Evolutionary conservation across 2,113 vertebrate species (phyloP).

Genomic region (Psilopsiagon aymara): DNA sequence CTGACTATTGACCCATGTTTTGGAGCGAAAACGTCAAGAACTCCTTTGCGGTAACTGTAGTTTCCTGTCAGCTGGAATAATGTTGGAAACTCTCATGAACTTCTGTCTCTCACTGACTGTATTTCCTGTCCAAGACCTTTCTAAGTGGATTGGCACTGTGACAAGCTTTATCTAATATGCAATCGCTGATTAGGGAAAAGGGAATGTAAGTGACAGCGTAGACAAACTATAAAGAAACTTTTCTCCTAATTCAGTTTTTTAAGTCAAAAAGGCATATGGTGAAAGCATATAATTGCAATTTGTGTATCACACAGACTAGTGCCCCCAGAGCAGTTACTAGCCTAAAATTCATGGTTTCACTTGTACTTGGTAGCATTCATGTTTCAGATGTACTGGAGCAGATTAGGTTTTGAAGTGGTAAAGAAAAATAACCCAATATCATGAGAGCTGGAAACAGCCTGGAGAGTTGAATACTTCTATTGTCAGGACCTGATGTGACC

Average conservation of each 20-base stretch:
- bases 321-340: background rate
- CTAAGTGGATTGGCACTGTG: background rate
- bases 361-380: background rate
- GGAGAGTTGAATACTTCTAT: background rate
- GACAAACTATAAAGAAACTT: background rate
- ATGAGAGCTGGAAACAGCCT: background rate
- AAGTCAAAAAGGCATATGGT: background rate
- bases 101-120: background rate
- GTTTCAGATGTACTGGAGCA: background rate
- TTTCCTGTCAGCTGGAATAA: conserved; percentile 57
- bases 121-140: conserved; percentile 31
- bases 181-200: background rate
- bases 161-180: background rate
- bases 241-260: background rate
- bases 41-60: conserved; percentile 14
- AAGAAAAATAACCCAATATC: background rate
- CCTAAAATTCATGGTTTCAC: background rate
- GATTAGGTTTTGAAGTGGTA: background rate
- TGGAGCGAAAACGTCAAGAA: background rate
- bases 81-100: conserved; percentile 33
- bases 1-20: conserved; percentile 7
- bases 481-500: background rate
- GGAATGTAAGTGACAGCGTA: background rate
- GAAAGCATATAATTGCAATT: background rate
- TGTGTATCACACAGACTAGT: background rate